Evolutionary conservation across 2,797 vertebrate species (phyloP), one percentile per base, ranked within the genome.

Genomic region (Phrynocephalus guinanensis): DNA sequence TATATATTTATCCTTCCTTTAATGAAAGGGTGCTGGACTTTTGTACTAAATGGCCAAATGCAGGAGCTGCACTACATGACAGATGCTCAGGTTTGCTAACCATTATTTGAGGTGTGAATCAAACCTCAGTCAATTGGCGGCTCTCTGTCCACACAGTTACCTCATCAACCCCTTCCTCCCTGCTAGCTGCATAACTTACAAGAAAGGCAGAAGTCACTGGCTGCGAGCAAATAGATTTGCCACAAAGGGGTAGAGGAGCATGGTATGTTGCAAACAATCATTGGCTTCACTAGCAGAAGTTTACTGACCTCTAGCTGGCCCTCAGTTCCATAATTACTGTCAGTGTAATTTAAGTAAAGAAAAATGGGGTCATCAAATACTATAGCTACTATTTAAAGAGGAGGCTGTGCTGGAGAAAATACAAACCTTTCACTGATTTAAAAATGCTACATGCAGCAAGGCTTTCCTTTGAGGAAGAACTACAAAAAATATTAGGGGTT

Each of bases 211-310:
- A 97, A 97, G 96, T 97, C 96, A 97, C 97, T 95, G 88, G 95
- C 94, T 96, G 96, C 97, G 97, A 95, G 95, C 96, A 96, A 96
- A 96, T 96, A 96, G 97, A 96, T 97, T 97, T 97, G 97, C 95
- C 96, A 96, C 95, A 94, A 97, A 96, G 97, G 93, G 96, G 97
- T 97, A 98, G 98, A 97, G 98, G 97, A 97, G 97, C 97, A 98
- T 98, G 98, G 97, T 98, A 96, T 95, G 91, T 91, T 91, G 96
- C 97, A 97, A 98, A 98, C 98, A 99, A 99, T 98, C 97, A 97
- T 91, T 95, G 90, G 98, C 98, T 97, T 98, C 97, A 98, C 97
- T 97, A 96, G 96, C 38, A 95, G 96, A 96, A 94, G 93, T 97
- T 97, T 97, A 91, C 95, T 98, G 98, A 99, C 98, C 98, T 97